Base-by-base conservation (phyloP, 2,797 vertebrate genomes). In the Chromobotia macracanthus region DNA sequence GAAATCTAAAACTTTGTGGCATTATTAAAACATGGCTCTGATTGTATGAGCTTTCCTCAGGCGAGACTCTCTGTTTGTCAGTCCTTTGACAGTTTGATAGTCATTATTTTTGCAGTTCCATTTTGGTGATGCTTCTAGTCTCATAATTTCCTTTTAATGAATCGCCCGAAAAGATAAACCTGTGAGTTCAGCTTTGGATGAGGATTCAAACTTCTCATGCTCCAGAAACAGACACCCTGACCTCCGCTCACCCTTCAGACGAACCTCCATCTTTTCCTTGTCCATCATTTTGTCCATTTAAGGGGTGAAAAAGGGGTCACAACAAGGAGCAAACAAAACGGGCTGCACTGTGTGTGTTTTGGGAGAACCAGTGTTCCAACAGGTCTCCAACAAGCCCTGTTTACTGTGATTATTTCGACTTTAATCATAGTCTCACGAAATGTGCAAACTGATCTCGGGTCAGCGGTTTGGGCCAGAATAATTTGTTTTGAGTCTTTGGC, bases 401-500 rank as follows among this genome's bases (percentile, higher is more conserved):
- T 79, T 79, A 79, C 77, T 69, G 65, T 79, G 60, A 79, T 79
- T 79, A 79, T 55, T 21, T n/a, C 3, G 68, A 79, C 69, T 65
- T 79, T 46, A 72, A 79, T 79, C 60, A 64, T 50, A 64, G 65
- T 56, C 48, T 64, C 53, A 50, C 51, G 28, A 77, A 67, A 66
- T 41, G 16, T 19, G 23, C 15, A 15, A 44, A 38, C 41, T 51
- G 55, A 31, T 61, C 50, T 53, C 56, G 68, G 58, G 71, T 71
- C 58, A 66, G 35, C 10, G n/a, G 7, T 61, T 61, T 31, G 25
- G 55, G 44, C 46, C n/a, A 3, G 21, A 71, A 25, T 58, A 50
- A 80, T 82, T 80, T 80, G 75, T 72, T 74, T 77, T 53, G 28
- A 77, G 77, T 71, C 74, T 75, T 80, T 66, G 58, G 70, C 55